Conservation (phyloP, 2,888 invertebrate genomes). For the Conchocele bisecta region DNA sequence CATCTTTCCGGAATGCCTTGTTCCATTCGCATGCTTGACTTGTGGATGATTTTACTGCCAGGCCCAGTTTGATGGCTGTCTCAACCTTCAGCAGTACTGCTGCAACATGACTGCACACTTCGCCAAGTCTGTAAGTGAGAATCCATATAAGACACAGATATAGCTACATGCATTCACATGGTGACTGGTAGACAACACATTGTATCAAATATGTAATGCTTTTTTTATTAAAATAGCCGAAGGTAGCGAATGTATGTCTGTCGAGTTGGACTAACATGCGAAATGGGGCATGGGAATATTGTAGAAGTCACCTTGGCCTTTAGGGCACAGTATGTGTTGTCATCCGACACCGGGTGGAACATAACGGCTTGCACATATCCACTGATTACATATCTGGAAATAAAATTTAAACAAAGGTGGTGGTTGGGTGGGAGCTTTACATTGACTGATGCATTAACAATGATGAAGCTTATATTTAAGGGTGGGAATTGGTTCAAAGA, state of each 20-base stretch:
- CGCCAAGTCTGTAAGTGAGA: constrained; percentile 43
- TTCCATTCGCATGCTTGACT: constrained; percentile 42
- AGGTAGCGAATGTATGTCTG: too few species aligned
- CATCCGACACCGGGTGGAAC: constrained; percentile 4
- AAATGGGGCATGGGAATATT: too few species aligned
- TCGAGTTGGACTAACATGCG: too few species aligned
- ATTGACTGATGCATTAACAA: too few species aligned
- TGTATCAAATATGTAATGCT: neutral
- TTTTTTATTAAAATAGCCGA: neutral
- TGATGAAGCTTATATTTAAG: too few species aligned
- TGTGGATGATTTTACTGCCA: constrained; percentile 18
- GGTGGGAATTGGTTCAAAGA: too few species aligned
- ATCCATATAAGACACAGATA: neutral
- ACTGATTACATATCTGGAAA: constrained; percentile 41
- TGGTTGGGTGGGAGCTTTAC: too few species aligned
- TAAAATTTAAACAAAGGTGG: too few species aligned
- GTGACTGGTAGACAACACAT: neutral
- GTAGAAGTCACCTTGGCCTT: constrained; percentile 38
- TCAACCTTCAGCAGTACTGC: constrained; percentile 35
- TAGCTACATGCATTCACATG: neutral
- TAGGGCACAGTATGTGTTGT: constrained; percentile 13
- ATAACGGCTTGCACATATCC: constrained; percentile 40
- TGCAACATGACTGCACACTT: constrained; percentile 47
- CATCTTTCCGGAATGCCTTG: constrained; percentile 13
- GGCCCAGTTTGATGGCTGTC: constrained; percentile 18